phyloP scores from a whole-genome alignment of 2,888 invertebrate genomes.

The Eulithis prunata region DNA sequence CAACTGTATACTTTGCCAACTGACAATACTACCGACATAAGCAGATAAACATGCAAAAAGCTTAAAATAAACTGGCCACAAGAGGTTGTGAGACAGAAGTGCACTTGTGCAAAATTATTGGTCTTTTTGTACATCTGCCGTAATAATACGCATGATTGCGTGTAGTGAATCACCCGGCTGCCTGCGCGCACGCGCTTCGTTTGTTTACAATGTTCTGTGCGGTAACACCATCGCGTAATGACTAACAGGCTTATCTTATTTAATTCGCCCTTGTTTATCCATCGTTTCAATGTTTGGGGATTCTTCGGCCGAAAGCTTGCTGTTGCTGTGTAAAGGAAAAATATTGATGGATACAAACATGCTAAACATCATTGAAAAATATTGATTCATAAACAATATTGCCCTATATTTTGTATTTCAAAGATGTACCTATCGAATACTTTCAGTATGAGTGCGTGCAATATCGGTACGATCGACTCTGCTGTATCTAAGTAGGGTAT shows the following conservation, averaged over 20 bases:
- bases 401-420: slow-evolving; percentile 38
- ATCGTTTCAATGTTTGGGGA: slow-evolving; percentile 44
- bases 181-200: slow-evolving; percentile 69
- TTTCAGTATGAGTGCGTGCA: slow-evolving; percentile 27
- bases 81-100: slow-evolving; percentile 6
- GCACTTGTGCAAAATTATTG: slow-evolving; percentile 43
- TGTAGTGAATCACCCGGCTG: slow-evolving; percentile 57
- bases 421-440: slow-evolving; percentile 27
- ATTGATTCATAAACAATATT: slow-evolving; percentile 42
- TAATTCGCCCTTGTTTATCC: slow-evolving; percentile 57
- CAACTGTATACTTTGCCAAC: too few species aligned
- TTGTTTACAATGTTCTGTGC: slow-evolving; percentile 76
- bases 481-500: not conserved
- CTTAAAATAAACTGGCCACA: slow-evolving; percentile 1
- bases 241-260: slow-evolving; percentile 58
- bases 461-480: slow-evolving; percentile 14
- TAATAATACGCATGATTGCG: slow-evolving; percentile 53
- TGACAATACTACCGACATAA: too few species aligned
- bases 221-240: slow-evolving; percentile 66
- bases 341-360: slow-evolving; percentile 41
- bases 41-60: not conserved
- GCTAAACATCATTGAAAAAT: slow-evolving; percentile 43
- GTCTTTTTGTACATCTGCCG: slow-evolving; percentile 52
- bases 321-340: slow-evolving; percentile 40
- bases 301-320: slow-evolving; percentile 40